phyloP scores from a whole-genome alignment of 64 coral and sea anemone species.

The Exaiptasia diaphana region DNA sequence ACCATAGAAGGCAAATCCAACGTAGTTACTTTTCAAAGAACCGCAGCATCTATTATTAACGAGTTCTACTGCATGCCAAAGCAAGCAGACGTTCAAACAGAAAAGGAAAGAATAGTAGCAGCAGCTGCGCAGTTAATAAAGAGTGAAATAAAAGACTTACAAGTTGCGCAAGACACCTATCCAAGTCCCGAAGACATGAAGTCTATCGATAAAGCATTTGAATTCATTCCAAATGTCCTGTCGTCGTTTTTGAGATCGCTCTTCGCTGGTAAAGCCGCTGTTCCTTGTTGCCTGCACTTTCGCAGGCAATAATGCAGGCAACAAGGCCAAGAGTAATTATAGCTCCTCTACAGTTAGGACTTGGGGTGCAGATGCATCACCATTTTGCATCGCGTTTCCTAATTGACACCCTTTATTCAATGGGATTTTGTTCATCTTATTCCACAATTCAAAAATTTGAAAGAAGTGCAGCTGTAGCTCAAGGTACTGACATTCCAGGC shows the following conservation, averaged over 20 bases:
- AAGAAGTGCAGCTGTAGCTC: background rate
- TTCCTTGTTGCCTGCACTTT: too few relatives aligned
- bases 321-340: conserved; percentile 6
- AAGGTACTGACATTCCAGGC: background rate
- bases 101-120: background rate
- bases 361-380: conserved; percentile 47
- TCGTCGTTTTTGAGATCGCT: background rate
- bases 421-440: conserved; percentile 32
- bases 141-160: background rate
- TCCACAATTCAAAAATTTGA: background rate
- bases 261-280: background rate
- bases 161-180: background rate
- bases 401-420: conserved; percentile 6
- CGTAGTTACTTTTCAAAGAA: conserved; percentile 31
- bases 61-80: conserved; percentile 2
- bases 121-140: conserved; percentile 11
- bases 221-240: conserved; percentile 3
- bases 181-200: background rate
- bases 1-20: background rate
- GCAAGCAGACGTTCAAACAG: background rate
- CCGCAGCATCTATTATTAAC: background rate
- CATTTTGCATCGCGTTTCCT: conserved; percentile 2
- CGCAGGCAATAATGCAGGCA: conserved; percentile 14
- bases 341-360: too few relatives aligned
- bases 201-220: background rate